Evolutionary conservation across 2,797 vertebrate species (phyloP), one percentile per base, ranked within the genome.

Genomic region (Chaunax sp.): DNA sequence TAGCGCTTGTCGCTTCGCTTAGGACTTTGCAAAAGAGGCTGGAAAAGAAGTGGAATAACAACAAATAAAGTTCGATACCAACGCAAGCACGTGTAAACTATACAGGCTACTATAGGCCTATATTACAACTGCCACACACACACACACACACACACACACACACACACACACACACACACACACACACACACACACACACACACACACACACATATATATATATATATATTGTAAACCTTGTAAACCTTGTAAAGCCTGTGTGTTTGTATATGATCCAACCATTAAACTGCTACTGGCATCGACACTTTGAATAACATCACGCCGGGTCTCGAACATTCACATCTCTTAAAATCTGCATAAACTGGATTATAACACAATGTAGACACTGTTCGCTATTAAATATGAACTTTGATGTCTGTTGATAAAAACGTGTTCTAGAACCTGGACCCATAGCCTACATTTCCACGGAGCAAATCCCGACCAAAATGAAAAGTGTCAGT

Each of bases 271-370:
- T 79, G 77, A 82, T 68, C 58, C 30, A 62, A 50, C 79, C 45
- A 84, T 91, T 85, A 90, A 89, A 77, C 69, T 77, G 80, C 78
- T 76, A 82, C 66, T 55, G 75, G 80, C 75, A 62, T 69, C 56
- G 33, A 81, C 80, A 64, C 77, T 72, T 78, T 49, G 80, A 64
- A 73, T 40, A 16, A 40, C 35, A 14, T 71, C 57, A 71, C 30
- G 41, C 46, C 70, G 28, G 54, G 30, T 22, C 57, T 57, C 46
- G 58, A 68, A 77, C 68, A 55, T 62, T 41, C 46, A 16, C 25
- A 75, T 79, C 72, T 54, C 75, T 80, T 74, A 60, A 64, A 79
- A 19, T 76, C 28, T 63, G 54, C 71, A 67, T 62, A 60, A 78
- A 75, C 41, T 30, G 43, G 40, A 67, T 49, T 57, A 53, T 58